Evolutionary conservation across 2,888 invertebrate species (phyloP).

Genomic region (Lepidochrysops patricia): DNA sequence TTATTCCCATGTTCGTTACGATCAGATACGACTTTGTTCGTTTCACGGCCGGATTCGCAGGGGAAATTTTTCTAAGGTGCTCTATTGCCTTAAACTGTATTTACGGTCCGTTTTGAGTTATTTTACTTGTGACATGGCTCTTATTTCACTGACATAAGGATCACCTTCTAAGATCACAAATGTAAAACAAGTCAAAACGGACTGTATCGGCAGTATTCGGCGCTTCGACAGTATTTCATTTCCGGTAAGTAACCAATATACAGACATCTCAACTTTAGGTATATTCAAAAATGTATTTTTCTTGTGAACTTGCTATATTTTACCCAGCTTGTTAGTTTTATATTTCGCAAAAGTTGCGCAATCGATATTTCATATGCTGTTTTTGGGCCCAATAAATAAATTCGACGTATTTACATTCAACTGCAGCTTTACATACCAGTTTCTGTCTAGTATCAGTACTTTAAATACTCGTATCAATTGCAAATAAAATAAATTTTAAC

Average conservation of each 20-base stretch:
- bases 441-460: no score
- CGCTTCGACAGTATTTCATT: neutral
- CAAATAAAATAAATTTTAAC: no score
- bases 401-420: neutral
- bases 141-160: no score
- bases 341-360: neutral
- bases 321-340: neutral
- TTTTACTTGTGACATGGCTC: no score
- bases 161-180: no score
- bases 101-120: no score
- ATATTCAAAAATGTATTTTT: constrained; percentile 2
- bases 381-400: neutral
- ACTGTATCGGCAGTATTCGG: constrained; percentile 8
- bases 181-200: no score
- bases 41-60: neutral
- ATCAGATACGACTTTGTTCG: neutral
- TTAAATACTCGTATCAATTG: no score
- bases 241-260: constrained; percentile 2
- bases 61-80: constrained; percentile 9
- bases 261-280: neutral
- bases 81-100: constrained; percentile 6
- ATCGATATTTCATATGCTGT: neutral
- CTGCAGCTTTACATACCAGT: no score
- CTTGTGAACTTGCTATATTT: neutral
- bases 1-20: neutral